These are phyloP conservation scores for Pseudoatta argentina DNA, from an alignment of 1,140 invertebrate genomes.

Conservation along the genomic window DNA sequence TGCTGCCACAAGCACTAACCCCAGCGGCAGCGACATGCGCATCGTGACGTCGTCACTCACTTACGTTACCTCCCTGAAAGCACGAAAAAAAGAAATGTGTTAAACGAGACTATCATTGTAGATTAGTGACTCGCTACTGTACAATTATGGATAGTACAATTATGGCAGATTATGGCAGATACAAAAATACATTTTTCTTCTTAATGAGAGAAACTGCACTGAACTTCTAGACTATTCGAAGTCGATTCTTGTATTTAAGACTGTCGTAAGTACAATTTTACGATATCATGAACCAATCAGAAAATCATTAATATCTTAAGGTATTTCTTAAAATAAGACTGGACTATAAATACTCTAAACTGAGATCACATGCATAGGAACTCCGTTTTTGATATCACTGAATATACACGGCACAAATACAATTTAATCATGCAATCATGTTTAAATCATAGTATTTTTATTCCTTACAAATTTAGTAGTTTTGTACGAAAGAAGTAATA, in stretches of 20 bases:
- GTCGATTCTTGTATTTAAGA: no score
- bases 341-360: no score
- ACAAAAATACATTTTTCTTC: not conserved
- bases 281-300: no score
- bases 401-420: not conserved
- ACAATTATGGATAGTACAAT: not conserved
- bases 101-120: conserved; percentile 10
- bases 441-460: not conserved
- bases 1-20: conserved; percentile 85
- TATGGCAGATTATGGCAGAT: not conserved
- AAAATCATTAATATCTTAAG: no score
- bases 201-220: not conserved
- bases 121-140: not conserved
- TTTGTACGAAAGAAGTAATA: not conserved
- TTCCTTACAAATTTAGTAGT: not conserved
- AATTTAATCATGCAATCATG: not conserved
- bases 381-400: not conserved
- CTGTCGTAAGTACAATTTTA: no score
- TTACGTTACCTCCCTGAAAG: conserved; percentile 84
- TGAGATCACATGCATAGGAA: not conserved
- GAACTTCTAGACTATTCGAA: not conserved
- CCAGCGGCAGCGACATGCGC: conserved; percentile 86
- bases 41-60: conserved; percentile 85
- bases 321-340: no score
- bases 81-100: conserved; percentile 69